Conservation (phyloP, 2,113 vertebrate species). For the Pteropus alecto region DNA sequence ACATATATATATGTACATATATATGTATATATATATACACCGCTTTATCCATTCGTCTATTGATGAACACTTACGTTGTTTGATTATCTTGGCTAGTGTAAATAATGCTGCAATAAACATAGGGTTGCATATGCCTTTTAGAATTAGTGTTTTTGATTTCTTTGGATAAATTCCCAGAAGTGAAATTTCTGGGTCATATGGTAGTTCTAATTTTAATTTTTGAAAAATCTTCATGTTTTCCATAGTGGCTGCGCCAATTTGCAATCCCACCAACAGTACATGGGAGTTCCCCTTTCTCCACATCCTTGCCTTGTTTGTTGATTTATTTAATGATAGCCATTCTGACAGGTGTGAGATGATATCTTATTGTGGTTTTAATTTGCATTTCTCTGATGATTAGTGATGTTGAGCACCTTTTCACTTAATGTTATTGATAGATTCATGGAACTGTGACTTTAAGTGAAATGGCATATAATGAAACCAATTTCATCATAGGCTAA, state of each 20-base stretch:
- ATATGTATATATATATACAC: not conserved
- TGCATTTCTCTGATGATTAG: not conserved
- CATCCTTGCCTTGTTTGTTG: not conserved
- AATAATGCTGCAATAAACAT: not conserved
- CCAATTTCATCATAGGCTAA: not conserved
- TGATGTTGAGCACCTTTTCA: not conserved
- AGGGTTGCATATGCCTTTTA: not conserved
- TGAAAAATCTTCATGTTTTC: not conserved
- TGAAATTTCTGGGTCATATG: not conserved
- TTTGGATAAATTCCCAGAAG: not conserved
- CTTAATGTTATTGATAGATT: not conserved
- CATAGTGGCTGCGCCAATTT: not conserved
- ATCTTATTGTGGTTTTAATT: not conserved
- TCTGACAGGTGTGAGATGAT: not conserved
- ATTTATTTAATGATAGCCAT: not conserved
- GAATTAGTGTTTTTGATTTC: not conserved
- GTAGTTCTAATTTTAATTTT: not conserved
- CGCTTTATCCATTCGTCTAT: not conserved
- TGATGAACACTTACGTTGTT: not conserved
- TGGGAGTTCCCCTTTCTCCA: not conserved
- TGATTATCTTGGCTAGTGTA: not conserved
- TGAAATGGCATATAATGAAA: not conserved
- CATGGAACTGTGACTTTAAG: not conserved
- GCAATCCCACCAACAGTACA: not conserved
- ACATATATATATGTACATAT: too few species aligned